Evolutionary conservation across 2,888 invertebrate genomes (phyloP).

Genomic region (Agrotis clavis): DNA sequence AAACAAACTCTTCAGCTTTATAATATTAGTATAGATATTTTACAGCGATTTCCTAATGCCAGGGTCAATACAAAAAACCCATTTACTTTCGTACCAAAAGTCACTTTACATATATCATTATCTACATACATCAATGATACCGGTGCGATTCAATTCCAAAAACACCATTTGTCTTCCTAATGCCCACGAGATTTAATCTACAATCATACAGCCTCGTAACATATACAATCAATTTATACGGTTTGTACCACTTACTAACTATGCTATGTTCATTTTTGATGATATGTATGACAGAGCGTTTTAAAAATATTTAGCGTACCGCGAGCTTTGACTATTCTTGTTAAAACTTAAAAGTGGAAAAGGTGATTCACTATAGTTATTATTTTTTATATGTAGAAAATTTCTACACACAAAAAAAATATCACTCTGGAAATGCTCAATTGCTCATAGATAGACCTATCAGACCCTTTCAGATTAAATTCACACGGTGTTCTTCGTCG

Average conservation of each 20-base stretch:
- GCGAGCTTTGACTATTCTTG: background rate
- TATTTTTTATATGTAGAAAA: background rate
- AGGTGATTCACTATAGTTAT: too few species aligned
- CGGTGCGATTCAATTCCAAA: conserved; percentile 54
- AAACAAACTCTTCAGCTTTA: too few species aligned
- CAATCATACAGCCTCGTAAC: conserved; percentile 66
- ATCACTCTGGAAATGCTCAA: too few species aligned
- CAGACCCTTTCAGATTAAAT: background rate
- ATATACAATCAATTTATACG: conserved; percentile 66
- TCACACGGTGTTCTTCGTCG: background rate
- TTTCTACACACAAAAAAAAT: background rate
- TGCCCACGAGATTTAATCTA: conserved; percentile 64
- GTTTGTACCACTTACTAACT: conserved; percentile 61
- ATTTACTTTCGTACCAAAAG: conserved; percentile 20
- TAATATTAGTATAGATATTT: too few species aligned
- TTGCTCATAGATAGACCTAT: too few species aligned
- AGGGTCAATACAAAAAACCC: background rate
- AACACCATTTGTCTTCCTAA: conserved; percentile 66
- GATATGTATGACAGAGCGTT: conserved; percentile 15
- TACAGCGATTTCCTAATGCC: background rate
- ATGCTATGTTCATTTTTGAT: conserved; percentile 19
- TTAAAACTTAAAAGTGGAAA: background rate
- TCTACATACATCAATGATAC: conserved; percentile 4
- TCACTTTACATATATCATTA: conserved; percentile 3
- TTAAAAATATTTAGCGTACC: background rate